These are phyloP conservation scores for Austrofundulus limnaeus DNA, from an alignment of 2,113 vertebrate genomes.

Conservation along the genomic window DNA sequence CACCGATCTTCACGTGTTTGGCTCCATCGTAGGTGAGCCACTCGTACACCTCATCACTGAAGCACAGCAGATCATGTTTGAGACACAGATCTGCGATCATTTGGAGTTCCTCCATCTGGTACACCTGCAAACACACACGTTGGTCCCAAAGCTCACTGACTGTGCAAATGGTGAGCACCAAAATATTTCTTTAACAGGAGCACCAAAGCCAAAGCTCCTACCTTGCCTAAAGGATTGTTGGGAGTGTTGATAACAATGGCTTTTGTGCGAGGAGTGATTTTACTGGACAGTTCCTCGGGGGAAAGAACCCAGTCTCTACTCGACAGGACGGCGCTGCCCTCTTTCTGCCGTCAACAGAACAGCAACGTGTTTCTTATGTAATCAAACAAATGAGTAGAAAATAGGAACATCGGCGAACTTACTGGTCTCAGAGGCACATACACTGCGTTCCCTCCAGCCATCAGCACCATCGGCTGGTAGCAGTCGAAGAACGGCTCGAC, in stretches of 20 bases:
- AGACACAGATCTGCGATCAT: constrained; percentile 88
- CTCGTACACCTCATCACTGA: constrained; percentile 95
- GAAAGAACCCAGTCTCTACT: constrained; percentile 89
- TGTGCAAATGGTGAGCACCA: too few species aligned
- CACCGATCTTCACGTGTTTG: constrained; percentile 90
- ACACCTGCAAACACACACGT: constrained; percentile 80
- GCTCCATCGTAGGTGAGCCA: constrained; percentile 89
- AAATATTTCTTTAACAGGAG: too few species aligned
- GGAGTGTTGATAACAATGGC: constrained; percentile 91
- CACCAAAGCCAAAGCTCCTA: constrained; percentile 57
- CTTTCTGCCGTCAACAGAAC: constrained; percentile 67
- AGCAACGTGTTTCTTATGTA: background rate
- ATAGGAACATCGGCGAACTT: constrained; percentile 24
- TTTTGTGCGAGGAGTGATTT: constrained; percentile 87
- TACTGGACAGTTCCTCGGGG: constrained; percentile 85
- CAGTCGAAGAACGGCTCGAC: constrained; percentile 96
- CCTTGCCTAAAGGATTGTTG: constrained; percentile 96
- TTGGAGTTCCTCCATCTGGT: constrained; percentile 83
- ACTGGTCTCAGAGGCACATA: constrained; percentile 88
- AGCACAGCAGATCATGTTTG: constrained; percentile 86
- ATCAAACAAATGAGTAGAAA: background rate
- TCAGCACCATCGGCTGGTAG: constrained; percentile 90
- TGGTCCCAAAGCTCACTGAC: background rate
- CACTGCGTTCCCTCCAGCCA: constrained; percentile 87
- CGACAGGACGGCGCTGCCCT: constrained; percentile 63